Evolutionary conservation across 1,140 invertebrate species (phyloP).

Genomic region (Aphidius ervi): DNA sequence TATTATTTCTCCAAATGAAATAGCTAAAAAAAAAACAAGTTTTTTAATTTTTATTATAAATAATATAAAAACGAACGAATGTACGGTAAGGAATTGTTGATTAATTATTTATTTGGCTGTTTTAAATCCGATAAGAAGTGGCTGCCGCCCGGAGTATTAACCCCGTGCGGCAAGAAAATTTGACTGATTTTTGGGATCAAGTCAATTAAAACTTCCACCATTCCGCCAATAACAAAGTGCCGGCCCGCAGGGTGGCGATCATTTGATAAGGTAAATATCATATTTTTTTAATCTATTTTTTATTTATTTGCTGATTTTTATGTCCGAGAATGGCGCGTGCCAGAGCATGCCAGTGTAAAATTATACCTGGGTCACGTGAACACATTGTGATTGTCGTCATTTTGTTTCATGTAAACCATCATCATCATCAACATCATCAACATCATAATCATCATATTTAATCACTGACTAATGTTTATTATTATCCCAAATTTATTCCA

Average conservation of each 20-base stretch:
- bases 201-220: constrained; percentile 53
- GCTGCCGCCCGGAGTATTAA: constrained; percentile 32
- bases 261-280: constrained; percentile 45
- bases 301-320: background rate
- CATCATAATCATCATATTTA: too few relatives aligned
- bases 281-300: constrained; percentile 13
- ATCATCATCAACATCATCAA: too few relatives aligned
- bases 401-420: too few relatives aligned
- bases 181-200: constrained; percentile 54
- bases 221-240: constrained; percentile 54
- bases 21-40: too few relatives aligned
- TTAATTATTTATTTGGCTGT: background rate
- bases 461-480: too few relatives aligned
- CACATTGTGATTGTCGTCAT: background rate
- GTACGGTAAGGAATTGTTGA: too few relatives aligned
- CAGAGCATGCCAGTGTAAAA: too few relatives aligned
- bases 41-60: too few relatives aligned
- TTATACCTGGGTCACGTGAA: constrained; percentile 10
- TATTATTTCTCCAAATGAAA: too few relatives aligned
- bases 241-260: constrained; percentile 54
- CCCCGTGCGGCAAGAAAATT: constrained; percentile 31
- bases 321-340: constrained; percentile 2
- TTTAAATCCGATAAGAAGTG: constrained; percentile 36
- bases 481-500: too few relatives aligned
- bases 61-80: too few relatives aligned